These are phyloP conservation scores for Acronicta leporina DNA, from an alignment of 2,888 invertebrate genomes.

Conservation along the genomic window DNA sequence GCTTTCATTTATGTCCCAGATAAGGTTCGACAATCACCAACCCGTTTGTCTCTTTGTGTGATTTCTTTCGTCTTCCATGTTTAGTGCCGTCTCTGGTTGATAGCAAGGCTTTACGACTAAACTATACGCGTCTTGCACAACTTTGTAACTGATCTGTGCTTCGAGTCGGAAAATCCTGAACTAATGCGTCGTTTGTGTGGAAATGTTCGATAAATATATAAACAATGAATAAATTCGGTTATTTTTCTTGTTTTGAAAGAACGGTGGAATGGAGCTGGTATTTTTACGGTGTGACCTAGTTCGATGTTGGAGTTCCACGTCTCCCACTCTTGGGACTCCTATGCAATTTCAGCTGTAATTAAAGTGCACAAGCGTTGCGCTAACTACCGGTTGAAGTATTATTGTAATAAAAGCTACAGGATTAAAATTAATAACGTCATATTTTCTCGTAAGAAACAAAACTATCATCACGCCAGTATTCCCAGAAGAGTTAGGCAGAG, in stretches of 20 bases:
- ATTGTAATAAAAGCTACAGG: slow-evolving; percentile 8
- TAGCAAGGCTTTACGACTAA: slow-evolving; percentile 53
- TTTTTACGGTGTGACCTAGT: slow-evolving; percentile 35
- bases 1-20: slow-evolving; percentile 57
- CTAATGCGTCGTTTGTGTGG: slow-evolving; percentile 24
- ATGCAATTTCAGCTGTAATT: slow-evolving; percentile 44
- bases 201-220: slow-evolving; percentile 18
- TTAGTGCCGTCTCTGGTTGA: slow-evolving; percentile 53
- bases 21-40: slow-evolving; percentile 52
- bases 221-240: slow-evolving; percentile 20
- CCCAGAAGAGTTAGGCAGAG: too few species aligned
- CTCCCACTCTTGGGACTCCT: slow-evolving; percentile 23
- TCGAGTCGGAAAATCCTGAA: slow-evolving; percentile 19
- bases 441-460: background rate
- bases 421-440: slow-evolving; percentile 18
- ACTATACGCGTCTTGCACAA: slow-evolving; percentile 44
- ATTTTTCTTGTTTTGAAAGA: slow-evolving; percentile 5
- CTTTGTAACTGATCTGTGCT: slow-evolving; percentile 48
- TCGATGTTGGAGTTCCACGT: slow-evolving; percentile 25
- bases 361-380: slow-evolving; percentile 25
- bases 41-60: slow-evolving; percentile 41
- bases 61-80: slow-evolving; percentile 50
- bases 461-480: too few species aligned
- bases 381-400: slow-evolving; percentile 23
- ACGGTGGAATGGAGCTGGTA: background rate